Evolutionary conservation across 1,140 invertebrate species (phyloP), one percentile per base, ranked within the genome.

Genomic region (Lerema accius): DNA sequence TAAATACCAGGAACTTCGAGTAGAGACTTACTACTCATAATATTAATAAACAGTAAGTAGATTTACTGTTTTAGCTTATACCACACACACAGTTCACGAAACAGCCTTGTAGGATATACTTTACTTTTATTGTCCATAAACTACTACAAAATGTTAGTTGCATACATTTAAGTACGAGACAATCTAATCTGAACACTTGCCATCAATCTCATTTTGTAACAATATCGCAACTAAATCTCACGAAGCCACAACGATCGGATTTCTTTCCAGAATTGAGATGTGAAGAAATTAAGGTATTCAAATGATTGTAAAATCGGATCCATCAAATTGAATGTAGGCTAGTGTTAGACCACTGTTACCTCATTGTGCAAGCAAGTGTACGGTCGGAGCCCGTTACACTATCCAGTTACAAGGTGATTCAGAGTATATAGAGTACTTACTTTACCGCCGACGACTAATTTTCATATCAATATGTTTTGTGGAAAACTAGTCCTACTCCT

Each of bases 391-490:
- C 13, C 42, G 42, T 19, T 45, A 45, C 9, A 42, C 2, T 55
- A 55, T 59, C 42, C 42, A 7, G 28, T 59, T 59, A 46, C 55
- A 59, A 59, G 55, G 55, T 17, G 26, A 59, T 42, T 15, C 14
- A 7, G 1, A 32, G 9, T 45, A n/a, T 9, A 19, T 13, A 3
- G 14, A 14, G 15, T 42, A n/a, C n/a, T n/a, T n/a, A n/a, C n/a
- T n/a, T n/a, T 42, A 42, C 14, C 13, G 14, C 15, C 13, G 40
- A 10, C 16, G 5, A 15, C 16, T 45, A 45, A 45, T 32, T 32
- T 32, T 32, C 3, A 45, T 45, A 19, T 5, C 16, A 45, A 45
- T 45, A 9, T 32, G 1, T 32, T 32, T 32, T 32, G 42, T 45
- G 16, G 42, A 45, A 45, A 45, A 19, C 42, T 19, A n/a, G 40